Conservation (phyloP, 2,888 invertebrate species). For the Drosophila robusta region DNA sequence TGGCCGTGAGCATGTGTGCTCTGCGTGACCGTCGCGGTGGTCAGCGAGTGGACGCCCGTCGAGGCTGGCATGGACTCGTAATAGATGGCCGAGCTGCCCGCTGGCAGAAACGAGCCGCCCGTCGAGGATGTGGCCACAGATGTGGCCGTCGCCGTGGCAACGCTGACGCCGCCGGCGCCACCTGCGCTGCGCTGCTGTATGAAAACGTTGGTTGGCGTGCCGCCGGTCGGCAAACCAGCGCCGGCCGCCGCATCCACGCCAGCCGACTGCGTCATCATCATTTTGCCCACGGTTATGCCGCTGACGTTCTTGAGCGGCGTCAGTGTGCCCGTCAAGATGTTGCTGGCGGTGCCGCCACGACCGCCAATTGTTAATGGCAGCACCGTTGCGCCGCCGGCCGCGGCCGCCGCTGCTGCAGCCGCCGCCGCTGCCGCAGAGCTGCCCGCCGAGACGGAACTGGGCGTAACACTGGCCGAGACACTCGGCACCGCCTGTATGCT, state of each 20-base stretch:
- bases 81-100: slow-evolving; percentile 84
- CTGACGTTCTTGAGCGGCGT: slow-evolving; percentile 83
- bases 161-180: slow-evolving; percentile 51
- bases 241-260: slow-evolving; percentile 29
- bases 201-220: slow-evolving; percentile 52
- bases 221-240: slow-evolving; percentile 42
- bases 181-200: slow-evolving; percentile 55
- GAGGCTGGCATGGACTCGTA: slow-evolving; percentile 84
- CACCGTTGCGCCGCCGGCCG: slow-evolving; percentile 82
- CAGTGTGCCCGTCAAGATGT: slow-evolving; percentile 83
- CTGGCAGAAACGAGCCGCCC: slow-evolving; percentile 74
- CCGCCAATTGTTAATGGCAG: slow-evolving; percentile 83
- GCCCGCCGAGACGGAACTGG: slow-evolving; percentile 56
- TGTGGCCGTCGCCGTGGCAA: slow-evolving; percentile 53
- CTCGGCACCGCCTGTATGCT: slow-evolving; percentile 76
- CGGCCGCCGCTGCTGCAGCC: slow-evolving; percentile 55
- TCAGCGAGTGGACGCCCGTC: slow-evolving; percentile 83
- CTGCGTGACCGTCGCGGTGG: slow-evolving; percentile 83
- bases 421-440: slow-evolving; percentile 61
- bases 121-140: slow-evolving; percentile 60
- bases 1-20: slow-evolving; percentile 73
- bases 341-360: slow-evolving; percentile 70
- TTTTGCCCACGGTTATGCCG: slow-evolving; percentile 83
- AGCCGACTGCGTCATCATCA: slow-evolving; percentile 81
- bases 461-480: slow-evolving; percentile 63